Conservation (phyloP, 2,888 invertebrate genomes). For the Catocala fraxini region DNA sequence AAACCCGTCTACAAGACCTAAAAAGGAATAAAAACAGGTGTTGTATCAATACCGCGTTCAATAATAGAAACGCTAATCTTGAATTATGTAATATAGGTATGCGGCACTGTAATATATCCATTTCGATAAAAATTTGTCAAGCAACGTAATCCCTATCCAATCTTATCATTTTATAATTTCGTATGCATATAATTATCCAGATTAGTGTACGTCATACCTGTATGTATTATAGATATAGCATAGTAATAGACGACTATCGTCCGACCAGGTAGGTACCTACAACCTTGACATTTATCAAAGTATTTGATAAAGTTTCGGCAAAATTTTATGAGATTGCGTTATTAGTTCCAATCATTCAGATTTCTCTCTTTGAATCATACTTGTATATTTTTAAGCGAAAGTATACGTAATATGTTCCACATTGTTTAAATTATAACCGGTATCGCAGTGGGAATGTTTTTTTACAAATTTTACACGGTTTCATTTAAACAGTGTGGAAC, state of each 20-base stretch:
- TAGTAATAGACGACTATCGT: slow-evolving; percentile 10
- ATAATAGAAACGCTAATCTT: too few species aligned
- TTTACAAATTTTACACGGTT: slow-evolving; percentile 17
- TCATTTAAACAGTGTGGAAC: slow-evolving; percentile 62
- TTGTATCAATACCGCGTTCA: too few species aligned
- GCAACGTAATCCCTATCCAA: not conserved
- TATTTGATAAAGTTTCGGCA: slow-evolving; percentile 30
- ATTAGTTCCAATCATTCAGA: slow-evolving; percentile 22
- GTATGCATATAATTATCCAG: too few species aligned
- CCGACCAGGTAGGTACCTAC: not conserved
- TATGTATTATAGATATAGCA: slow-evolving; percentile 1
- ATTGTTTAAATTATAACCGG: slow-evolving; percentile 61
- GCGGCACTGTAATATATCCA: too few species aligned
- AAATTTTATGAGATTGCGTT: slow-evolving; percentile 18
- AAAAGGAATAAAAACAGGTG: too few species aligned
- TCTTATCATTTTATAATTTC: too few species aligned
- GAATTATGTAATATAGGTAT: too few species aligned
- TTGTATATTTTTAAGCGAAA: slow-evolving; percentile 2
- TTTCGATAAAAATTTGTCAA: not conserved
- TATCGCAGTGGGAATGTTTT: slow-evolving; percentile 70
- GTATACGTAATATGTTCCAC: slow-evolving; percentile 54
- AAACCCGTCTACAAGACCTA: too few species aligned
- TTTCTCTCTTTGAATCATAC: slow-evolving; percentile 8
- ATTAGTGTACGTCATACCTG: not conserved
- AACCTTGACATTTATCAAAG: slow-evolving; percentile 32